Base-by-base conservation (phyloP, 2,113 vertebrate genomes). In the Poeciliopsis turrubarensis region DNA sequence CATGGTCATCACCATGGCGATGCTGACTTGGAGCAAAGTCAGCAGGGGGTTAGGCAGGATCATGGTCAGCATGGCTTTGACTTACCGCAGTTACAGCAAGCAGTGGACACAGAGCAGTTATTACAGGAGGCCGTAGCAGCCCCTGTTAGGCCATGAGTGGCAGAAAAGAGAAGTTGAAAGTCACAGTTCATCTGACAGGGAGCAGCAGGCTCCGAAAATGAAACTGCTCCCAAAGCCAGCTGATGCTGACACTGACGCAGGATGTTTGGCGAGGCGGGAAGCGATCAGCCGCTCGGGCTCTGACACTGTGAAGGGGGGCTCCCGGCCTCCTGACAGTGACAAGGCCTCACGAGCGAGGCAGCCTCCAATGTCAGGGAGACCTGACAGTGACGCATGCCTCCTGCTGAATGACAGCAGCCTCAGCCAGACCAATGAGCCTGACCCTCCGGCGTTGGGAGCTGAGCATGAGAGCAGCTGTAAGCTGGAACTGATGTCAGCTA, bases 161-260 rank as follows among this genome's bases (percentile, higher is more conserved):
- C 84, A 29, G 72, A 82, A 4, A 93, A 77, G 82, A 67, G 3
- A 19, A 92, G 32, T 75, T 99, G 97, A 84, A 95, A 94, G 76
- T 94, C 93, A 30, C 93, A 94, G 76, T 87, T 95, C 92, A 94
- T 86, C 90, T 99, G 98, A 95, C 93, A 94, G 15, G 85, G 92
- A 93, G 64, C 85, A 85, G 73, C 65, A 60, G 87, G 82, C 82
- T 89, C 92, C 75, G 92, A 89, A 32, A 67, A 62, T 3, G 71
- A 75, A 14, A 80, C 82, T 66, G 6, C 2, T 68, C 62, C 84
- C 4, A 44, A 92, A 17, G 85, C 91, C 80, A 97, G 94, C 92
- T 99, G 98, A 95, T 97, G 96, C 91, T 99, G 98, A 92, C 97
- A 98, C 85, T 99, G 98, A 79, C 95, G 97, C 79, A 95, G 95